Conservation (phyloP, 2,797 vertebrate species). For the Crenichthys baileyi region DNA sequence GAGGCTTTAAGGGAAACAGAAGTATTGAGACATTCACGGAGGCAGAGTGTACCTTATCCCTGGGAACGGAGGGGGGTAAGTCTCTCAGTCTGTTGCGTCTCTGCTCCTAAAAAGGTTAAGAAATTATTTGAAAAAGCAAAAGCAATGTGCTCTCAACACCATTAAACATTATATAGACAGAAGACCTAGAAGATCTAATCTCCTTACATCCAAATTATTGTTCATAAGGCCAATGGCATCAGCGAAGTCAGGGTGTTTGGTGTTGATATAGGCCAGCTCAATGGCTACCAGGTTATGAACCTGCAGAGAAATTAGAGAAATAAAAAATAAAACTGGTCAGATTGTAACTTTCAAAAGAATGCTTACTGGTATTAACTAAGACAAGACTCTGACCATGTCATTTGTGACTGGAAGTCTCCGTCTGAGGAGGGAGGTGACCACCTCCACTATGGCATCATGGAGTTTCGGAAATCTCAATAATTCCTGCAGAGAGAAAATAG, state of each 20-base stretch:
- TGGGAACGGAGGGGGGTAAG: conserved; percentile 84
- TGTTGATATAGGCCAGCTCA: conserved; percentile 98
- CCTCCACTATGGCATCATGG: conserved; percentile 97
- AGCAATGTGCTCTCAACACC: neutral
- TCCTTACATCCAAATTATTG: conserved; percentile 93
- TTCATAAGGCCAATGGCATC: conserved; percentile 98
- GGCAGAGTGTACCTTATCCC: conserved; percentile 88
- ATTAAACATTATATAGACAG: neutral
- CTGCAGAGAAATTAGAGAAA: conserved; percentile 65
- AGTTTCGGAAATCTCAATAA: conserved; percentile 95
- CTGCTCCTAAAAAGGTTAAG: conserved; percentile 84
- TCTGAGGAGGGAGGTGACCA: conserved; percentile 94
- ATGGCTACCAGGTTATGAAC: conserved; percentile 98
- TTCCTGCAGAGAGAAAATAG: conserved; percentile 80
- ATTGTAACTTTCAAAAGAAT: neutral
- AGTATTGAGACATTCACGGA: neutral
- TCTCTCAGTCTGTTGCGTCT: conserved; percentile 94
- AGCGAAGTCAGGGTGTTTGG: conserved; percentile 97
- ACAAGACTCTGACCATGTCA: conserved; percentile 89
- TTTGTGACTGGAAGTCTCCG: conserved; percentile 95
- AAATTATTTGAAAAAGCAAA: neutral
- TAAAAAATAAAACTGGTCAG: neutral
- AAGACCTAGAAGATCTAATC: neutral
- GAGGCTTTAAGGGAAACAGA: neutral
- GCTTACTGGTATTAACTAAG: neutral